These are phyloP conservation scores for Oxyura jamaicensis DNA, from an alignment of 2,113 vertebrate species.

Conservation along the genomic window DNA sequence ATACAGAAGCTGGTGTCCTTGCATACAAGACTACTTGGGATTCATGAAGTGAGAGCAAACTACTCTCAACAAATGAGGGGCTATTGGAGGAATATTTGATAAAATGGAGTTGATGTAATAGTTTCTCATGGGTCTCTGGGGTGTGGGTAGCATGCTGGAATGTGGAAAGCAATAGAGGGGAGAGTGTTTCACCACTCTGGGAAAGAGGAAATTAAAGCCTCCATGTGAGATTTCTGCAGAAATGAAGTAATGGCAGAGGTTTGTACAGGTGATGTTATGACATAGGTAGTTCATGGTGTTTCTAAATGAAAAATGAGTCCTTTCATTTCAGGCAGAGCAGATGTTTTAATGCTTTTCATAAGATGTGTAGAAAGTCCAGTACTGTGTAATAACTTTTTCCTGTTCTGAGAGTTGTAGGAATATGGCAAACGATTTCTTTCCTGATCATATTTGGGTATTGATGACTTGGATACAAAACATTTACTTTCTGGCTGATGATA, in stretches of 20 bases:
- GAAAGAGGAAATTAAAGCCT: not conserved
- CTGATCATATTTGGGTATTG: not conserved
- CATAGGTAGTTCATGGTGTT: accelerated
- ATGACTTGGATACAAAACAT: not conserved
- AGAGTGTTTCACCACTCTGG: not conserved
- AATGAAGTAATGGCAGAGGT: not conserved
- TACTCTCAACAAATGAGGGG: not conserved
- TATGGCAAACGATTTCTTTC: not conserved
- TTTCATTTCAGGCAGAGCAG: not conserved
- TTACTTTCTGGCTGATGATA: not conserved
- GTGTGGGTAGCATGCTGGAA: not conserved
- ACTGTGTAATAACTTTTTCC: not conserved
- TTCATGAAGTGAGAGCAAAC: not conserved
- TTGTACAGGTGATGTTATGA: not conserved
- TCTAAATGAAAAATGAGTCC: not conserved
- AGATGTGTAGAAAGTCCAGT: not conserved
- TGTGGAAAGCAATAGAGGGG: accelerated
- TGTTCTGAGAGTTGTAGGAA: not conserved
- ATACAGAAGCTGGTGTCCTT: not conserved
- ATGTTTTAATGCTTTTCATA: not conserved
- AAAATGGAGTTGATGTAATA: not conserved
- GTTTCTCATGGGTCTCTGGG: not conserved
- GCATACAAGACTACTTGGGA: not conserved
- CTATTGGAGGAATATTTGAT: not conserved
- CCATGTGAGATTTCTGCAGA: not conserved